These are phyloP conservation scores for Avahi laniger DNA, from an alignment of 2,797 vertebrate genomes.

Conservation along the genomic window DNA sequence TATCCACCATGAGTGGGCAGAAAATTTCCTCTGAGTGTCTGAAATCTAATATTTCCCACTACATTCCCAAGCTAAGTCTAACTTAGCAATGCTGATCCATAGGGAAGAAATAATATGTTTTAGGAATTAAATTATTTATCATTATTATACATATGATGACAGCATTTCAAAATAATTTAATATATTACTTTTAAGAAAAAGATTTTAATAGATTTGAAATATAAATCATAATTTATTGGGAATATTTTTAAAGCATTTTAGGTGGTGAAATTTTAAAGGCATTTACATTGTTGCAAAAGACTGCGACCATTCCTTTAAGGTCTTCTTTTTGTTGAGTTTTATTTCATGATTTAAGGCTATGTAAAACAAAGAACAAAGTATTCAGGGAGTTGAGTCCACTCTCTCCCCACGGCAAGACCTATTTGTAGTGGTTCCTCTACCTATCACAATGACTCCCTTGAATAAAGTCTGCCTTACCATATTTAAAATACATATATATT, in stretches of 20 bases:
- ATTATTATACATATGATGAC: conserved; percentile 48
- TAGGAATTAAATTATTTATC: conserved; percentile 60
- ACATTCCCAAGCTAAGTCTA: conserved; percentile 17
- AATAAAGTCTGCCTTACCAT: neutral
- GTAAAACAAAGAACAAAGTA: conserved; percentile 12
- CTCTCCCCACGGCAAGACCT: neutral
- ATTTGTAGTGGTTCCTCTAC: neutral
- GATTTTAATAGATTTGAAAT: conserved; percentile 37
- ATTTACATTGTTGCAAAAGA: neutral
- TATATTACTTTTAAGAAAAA: conserved; percentile 31
- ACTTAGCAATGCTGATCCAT: conserved; percentile 8
- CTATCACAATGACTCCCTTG: neutral
- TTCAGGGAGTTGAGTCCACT: neutral
- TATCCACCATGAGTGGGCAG: neutral
- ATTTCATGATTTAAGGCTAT: neutral
- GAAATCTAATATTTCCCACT: conserved; percentile 53
- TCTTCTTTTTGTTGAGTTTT: conserved; percentile 6
- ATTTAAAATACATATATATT: neutral
- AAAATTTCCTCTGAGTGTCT: conserved; percentile 10
- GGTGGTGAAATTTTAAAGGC: neutral
- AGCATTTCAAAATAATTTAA: conserved; percentile 49
- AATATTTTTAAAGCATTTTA: conserved; percentile 43
- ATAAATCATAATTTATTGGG: conserved; percentile 13
- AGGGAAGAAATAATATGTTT: neutral
- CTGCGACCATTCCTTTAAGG: neutral